These are phyloP conservation scores for Hystrix brachyura DNA, from an alignment of 2,113 vertebrate species.

Conservation along the genomic window DNA sequence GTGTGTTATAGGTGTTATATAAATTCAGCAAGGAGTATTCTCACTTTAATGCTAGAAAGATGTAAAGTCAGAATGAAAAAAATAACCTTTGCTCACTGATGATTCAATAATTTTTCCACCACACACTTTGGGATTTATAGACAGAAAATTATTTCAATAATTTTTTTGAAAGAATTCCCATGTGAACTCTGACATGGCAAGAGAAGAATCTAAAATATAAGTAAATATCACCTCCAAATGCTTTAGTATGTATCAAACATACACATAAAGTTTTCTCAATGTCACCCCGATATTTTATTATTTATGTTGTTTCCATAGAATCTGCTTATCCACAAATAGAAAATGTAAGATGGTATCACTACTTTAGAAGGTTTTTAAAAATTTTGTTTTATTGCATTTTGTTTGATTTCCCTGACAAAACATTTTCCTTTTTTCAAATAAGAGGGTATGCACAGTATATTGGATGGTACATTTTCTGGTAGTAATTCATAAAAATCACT, in stretches of 20 bases:
- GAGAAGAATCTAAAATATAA: neutral
- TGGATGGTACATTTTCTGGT: neutral
- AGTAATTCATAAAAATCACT: slow-evolving; percentile 1
- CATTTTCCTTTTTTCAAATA: neutral
- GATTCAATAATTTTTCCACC: slow-evolving; percentile 25
- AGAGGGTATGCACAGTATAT: neutral
- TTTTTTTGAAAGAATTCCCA: slow-evolving; percentile 55
- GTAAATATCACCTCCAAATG: neutral
- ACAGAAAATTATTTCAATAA: slow-evolving; percentile 14
- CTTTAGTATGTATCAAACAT: neutral
- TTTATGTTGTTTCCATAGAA: neutral
- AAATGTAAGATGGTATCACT: neutral
- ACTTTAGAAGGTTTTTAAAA: neutral
- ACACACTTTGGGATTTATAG: neutral
- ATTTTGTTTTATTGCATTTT: neutral
- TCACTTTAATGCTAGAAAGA: neutral
- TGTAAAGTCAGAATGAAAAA: neutral
- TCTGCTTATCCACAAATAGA: neutral
- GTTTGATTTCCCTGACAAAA: neutral
- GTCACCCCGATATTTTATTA: neutral
- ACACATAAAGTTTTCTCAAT: neutral
- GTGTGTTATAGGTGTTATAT: neutral
- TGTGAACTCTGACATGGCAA: neutral
- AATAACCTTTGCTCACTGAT: neutral
- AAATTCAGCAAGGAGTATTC: neutral